Evolutionary conservation across 1,140 invertebrate genomes (phyloP).

Genomic region (Hypothenemus hampei): DNA sequence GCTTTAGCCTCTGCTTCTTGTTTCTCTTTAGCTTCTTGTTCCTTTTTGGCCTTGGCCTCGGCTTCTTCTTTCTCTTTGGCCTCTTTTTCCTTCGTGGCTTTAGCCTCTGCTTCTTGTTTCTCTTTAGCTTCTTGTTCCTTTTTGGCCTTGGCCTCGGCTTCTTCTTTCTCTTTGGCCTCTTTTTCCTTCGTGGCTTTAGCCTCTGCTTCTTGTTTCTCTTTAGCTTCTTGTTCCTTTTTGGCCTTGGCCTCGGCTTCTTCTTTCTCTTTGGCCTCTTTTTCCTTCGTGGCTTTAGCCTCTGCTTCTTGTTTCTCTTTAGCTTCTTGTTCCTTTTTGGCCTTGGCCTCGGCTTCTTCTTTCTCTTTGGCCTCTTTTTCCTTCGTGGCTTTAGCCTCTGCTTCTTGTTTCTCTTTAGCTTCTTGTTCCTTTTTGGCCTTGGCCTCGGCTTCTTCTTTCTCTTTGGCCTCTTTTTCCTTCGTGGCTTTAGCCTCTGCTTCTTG

Average conservation of each 20-base stretch:
- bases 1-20: conserved; percentile 27
- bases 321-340: conserved; percentile 10
- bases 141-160: background rate
- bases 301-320: background rate
- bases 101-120: conserved; percentile 22
- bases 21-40: too few species aligned
- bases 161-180: conserved; percentile 17
- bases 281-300: conserved; percentile 12
- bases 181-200: conserved; percentile 19
- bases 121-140: conserved; percentile 18
- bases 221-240: conserved; percentile 29
- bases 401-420: conserved; percentile 26
- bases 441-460: conserved; percentile 23
- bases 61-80: conserved; percentile 4
- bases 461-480: conserved; percentile 27
- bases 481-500: conserved; percentile 20
- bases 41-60: conserved; percentile 4
- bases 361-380: conserved; percentile 26
- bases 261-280: conserved; percentile 31
- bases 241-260: conserved; percentile 29
- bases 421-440: conserved; percentile 25
- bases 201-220: conserved; percentile 28
- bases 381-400: conserved; percentile 32
- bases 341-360: conserved; percentile 29
- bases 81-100: conserved; percentile 29